Conservation (phyloP, 1,140 invertebrate species). For the Drosophila fuyamai region DNA sequence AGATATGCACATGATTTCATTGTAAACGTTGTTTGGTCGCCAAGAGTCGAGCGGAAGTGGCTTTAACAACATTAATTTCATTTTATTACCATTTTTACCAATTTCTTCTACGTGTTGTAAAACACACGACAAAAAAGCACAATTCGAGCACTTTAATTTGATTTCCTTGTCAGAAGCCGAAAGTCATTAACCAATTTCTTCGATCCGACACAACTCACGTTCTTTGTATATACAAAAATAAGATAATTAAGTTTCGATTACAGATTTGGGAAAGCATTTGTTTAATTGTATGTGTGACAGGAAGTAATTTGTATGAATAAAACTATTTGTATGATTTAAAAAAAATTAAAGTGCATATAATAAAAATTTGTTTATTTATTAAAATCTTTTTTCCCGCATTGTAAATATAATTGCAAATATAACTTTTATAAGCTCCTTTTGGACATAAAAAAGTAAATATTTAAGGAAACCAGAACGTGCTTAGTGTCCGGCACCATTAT, state of each 20-base stretch:
- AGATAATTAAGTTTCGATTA: neutral
- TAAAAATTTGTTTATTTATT: too few relatives aligned
- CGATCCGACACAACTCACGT: conserved; percentile 19
- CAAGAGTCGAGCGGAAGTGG: conserved; percentile 50
- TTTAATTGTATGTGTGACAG: neutral
- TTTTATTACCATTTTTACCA: conserved; percentile 35
- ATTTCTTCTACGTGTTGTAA: conserved; percentile 24
- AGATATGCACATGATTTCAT: conserved; percentile 77
- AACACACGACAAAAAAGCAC: conserved; percentile 4
- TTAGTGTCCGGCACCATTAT: conserved; percentile 18
- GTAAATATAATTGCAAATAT: neutral
- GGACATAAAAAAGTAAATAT: neutral
- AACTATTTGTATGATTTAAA: too few relatives aligned
- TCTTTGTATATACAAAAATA: neutral
- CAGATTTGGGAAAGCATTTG: neutral
- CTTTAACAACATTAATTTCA: conserved; percentile 57
- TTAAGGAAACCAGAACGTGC: conserved; percentile 16
- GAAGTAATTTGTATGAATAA: neutral
- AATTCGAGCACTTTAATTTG: conserved; percentile 38
- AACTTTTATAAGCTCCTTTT: neutral
- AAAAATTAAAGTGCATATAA: too few relatives aligned
- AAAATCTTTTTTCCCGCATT: too few relatives aligned
- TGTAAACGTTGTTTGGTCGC: conserved; percentile 53
- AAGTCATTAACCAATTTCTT: conserved; percentile 23
- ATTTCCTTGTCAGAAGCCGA: conserved; percentile 13